Evolutionary conservation across 1,140 invertebrate genomes (phyloP).

Genomic region (Ceratosolen solmsi): DNA sequence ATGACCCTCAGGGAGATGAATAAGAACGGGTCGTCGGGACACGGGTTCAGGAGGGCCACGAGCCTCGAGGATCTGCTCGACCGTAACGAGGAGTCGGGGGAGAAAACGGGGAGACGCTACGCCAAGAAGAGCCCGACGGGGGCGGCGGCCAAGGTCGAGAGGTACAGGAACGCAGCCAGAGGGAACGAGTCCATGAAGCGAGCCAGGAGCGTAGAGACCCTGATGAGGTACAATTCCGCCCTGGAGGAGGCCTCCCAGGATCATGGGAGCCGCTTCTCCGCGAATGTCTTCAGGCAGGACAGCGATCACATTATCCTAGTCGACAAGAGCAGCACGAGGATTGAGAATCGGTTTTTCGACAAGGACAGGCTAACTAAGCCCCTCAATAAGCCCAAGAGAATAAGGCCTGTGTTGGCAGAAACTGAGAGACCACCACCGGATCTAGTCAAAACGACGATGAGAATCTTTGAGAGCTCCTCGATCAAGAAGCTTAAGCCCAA

Average conservation of each 20-base stretch:
- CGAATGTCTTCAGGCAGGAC: constrained; percentile 58
- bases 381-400: constrained; percentile 77
- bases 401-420: constrained; percentile 82
- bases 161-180: constrained; percentile 68
- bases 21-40: constrained; percentile 77
- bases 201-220: constrained; percentile 87
- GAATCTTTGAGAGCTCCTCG: constrained; percentile 85
- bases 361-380: constrained; percentile 62
- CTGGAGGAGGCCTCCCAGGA: constrained; percentile 46
- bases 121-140: constrained; percentile 56
- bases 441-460: constrained; percentile 87
- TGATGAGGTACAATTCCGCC: constrained; percentile 77
- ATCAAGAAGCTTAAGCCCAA: constrained; percentile 75
- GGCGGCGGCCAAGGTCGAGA: constrained; percentile 61
- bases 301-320: constrained; percentile 81
- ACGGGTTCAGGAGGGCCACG: constrained; percentile 82
- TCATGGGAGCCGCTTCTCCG: constrained; percentile 39
- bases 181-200: constrained; percentile 82
- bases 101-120: constrained; percentile 62
- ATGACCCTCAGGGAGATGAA: constrained; percentile 81
- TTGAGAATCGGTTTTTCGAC: constrained; percentile 77
- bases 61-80: constrained; percentile 89
- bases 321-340: constrained; percentile 85
- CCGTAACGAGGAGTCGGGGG: constrained; percentile 67
- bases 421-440: constrained; percentile 88